These are phyloP conservation scores for Diabrotica virgifera DNA, from an alignment of 1,140 invertebrate species.

Conservation along the genomic window DNA sequence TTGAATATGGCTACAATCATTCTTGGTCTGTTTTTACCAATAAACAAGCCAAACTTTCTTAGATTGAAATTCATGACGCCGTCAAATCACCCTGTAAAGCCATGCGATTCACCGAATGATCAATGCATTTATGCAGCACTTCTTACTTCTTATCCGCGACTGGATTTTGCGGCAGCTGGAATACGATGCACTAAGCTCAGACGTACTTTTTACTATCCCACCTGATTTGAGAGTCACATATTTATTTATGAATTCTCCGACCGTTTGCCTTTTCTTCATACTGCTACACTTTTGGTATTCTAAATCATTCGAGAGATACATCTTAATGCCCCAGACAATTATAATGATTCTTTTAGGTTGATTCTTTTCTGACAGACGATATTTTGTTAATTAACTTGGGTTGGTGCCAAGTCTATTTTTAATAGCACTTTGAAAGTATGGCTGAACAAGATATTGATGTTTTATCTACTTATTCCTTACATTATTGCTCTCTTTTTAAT, in stretches of 20 bases:
- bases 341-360: constrained; percentile 14
- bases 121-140: constrained; percentile 43
- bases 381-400: constrained; percentile 7
- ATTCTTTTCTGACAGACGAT: constrained; percentile 4
- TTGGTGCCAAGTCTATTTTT: too few relatives aligned
- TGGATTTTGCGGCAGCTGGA: constrained; percentile 35
- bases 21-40: too few relatives aligned
- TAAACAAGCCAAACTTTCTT: too few relatives aligned
- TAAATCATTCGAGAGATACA: constrained; percentile 26
- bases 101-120: constrained; percentile 36
- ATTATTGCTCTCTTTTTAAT: too few relatives aligned
- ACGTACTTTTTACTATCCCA: constrained; percentile 32
- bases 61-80: not conserved
- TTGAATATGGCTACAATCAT: too few relatives aligned
- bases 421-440: too few relatives aligned
- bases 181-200: constrained; percentile 29
- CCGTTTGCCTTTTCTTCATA: constrained; percentile 21
- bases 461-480: too few relatives aligned
- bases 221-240: constrained; percentile 24
- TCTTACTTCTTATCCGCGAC: constrained; percentile 38
- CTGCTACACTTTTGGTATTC: constrained; percentile 24
- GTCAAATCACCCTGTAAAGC: constrained; percentile 6
- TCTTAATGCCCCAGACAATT: constrained; percentile 28
- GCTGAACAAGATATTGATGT: too few relatives aligned
- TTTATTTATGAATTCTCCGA: constrained; percentile 26